Evolutionary conservation across 2,888 invertebrate species (phyloP), one percentile per base, ranked within the genome.

Genomic region (Antheraea assamensis): DNA sequence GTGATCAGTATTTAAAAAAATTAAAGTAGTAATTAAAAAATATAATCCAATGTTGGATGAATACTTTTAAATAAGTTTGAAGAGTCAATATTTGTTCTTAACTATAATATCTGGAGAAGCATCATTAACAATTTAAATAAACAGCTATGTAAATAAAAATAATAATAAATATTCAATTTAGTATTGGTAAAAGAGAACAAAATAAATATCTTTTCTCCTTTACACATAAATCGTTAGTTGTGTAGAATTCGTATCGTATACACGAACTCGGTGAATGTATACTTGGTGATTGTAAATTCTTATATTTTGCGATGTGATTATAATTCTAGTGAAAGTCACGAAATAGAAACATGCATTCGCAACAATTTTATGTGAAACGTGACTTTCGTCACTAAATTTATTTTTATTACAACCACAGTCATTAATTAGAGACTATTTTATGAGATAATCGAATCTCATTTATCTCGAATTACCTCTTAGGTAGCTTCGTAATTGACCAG

Each of bases 241-340:
- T 52, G n/a, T 58, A 3, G 58, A 13, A 24, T 13, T 58, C 8
- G 24, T 19, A 42, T n/a, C 13, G 13, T 58, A 2, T 24, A 58
- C 13, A 58, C 10, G 13, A 24, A 58, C 13, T 58, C 24, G 4
- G 61, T 30, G 61, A 64, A 64, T 64, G 27, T 64, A 64, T 30
- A 3, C 13, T 35, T 35, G 10, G 42, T 42, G 42, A 42, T 42
- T 30, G 27, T 30, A 58, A 24, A 24, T 58, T 58, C n/a, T 58
- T 1, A 15, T 64, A 64, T 64, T 30, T 17, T 64, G 4, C 17
- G 30, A 64, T 64, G 30, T 30, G 17, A 64, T 64, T 64, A 5
- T 30, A 27, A 30, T 27, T 17, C 13, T 64, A 64, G 61, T 27
- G 61, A 64, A 64, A 64, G 61, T 64, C 61, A 64, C 61, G 61